phyloP scores from a whole-genome alignment of 2,797 vertebrate species.

The Anniella stebbinsi region DNA sequence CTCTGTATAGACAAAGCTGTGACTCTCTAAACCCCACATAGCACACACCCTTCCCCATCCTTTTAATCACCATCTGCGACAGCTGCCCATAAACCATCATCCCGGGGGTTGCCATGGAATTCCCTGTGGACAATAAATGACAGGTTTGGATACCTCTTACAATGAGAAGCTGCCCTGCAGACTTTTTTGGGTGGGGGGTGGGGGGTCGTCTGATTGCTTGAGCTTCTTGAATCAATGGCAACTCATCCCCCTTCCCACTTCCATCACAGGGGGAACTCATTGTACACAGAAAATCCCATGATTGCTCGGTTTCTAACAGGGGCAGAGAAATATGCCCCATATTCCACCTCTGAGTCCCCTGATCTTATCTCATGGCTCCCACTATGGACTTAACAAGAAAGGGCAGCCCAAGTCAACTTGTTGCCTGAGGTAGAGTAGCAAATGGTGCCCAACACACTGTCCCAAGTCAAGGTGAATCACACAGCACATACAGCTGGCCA shows the following conservation, averaged over 20 bases:
- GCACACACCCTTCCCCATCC: background rate
- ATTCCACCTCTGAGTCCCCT: too few species aligned
- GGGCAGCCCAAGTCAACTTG: too few species aligned
- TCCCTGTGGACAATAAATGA: background rate
- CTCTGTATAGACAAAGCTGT: background rate
- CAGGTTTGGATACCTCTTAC: background rate
- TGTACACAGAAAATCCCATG: background rate
- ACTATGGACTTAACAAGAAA: background rate
- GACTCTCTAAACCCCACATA: background rate
- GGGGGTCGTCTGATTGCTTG: background rate
- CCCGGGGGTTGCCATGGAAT: background rate
- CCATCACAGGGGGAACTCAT: background rate
- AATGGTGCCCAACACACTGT: too few species aligned
- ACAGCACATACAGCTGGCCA: too few species aligned
- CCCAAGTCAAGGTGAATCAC: background rate
- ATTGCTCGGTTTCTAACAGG: background rate
- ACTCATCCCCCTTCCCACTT: background rate
- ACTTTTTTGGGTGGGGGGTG: background rate
- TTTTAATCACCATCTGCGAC: background rate
- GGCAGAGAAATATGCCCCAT: background rate
- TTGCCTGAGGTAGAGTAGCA: background rate
- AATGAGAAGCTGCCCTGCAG: background rate
- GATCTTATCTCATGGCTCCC: background rate
- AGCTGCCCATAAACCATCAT: background rate
- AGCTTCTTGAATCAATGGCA: background rate